phyloP scores from a whole-genome alignment of 2,797 vertebrate species.

The Orientallactaga sibirica region DNA sequence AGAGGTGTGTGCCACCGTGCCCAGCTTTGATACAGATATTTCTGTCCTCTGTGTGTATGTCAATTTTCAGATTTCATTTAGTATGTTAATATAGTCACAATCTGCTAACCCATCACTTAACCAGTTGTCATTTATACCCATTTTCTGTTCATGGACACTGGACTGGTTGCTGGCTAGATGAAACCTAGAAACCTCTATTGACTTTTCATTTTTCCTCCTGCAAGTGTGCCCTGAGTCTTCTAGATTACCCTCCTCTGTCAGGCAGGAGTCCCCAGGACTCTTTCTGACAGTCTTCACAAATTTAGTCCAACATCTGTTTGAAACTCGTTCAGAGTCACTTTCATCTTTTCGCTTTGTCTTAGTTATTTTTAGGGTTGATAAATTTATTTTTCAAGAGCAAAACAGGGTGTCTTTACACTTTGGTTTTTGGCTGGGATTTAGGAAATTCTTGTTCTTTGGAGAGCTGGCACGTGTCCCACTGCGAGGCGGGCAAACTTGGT shows the following conservation, averaged over 20 bases:
- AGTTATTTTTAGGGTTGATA: conserved; percentile 84
- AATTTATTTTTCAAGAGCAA: conserved; percentile 80
- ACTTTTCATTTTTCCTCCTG: neutral
- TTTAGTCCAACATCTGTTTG: conserved; percentile 77
- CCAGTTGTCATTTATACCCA: neutral
- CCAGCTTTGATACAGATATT: neutral
- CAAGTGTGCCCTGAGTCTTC: neutral
- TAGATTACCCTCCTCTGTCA: conserved; percentile 61
- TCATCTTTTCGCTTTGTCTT: conserved; percentile 80
- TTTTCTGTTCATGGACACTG: conserved; percentile 2
- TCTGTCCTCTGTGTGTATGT: neutral
- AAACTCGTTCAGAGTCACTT: conserved; percentile 72
- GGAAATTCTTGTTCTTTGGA: conserved; percentile 69
- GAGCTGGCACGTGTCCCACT: conserved; percentile 35
- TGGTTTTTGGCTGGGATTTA: conserved; percentile 77
- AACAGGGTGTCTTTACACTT: conserved; percentile 74
- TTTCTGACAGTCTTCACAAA: conserved; percentile 71
- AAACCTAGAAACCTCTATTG: conserved; percentile 18
- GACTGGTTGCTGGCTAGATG: neutral
- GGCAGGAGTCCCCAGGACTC: conserved; percentile 15
- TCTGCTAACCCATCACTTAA: conserved; percentile 2
- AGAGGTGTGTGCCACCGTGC: too few relatives aligned
- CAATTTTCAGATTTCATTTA: conserved; percentile 58
- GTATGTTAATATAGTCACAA: neutral
- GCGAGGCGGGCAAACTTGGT: conserved; percentile 35